Percentiles rank a stretch among this genome's conserved stretches.
Evolutionary conservation across 2,888 invertebrate species (phyloP).

Genomic region (Muschampia plurimacula): DNA sequence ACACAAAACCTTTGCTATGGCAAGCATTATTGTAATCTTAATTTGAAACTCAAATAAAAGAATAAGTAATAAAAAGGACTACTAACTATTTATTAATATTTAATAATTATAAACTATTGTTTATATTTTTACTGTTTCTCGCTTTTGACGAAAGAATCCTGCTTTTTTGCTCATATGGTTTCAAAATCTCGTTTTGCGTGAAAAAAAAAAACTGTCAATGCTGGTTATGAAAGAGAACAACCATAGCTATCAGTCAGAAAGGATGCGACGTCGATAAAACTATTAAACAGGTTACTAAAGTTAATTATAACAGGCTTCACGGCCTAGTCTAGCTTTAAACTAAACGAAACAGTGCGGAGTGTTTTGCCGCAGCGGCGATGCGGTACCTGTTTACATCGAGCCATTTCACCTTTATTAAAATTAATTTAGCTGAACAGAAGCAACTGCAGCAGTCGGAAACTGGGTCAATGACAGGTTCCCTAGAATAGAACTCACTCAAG

Average conservation of each 20-base stretch:
- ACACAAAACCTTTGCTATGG: too few relatives aligned
- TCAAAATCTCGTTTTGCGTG: too few relatives aligned
- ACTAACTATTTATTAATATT: too few relatives aligned
- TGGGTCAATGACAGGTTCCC: slow-evolving; percentile 80
- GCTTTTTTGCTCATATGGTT: too few relatives aligned
- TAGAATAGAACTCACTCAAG: slow-evolving; percentile 79
- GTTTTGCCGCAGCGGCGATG: slow-evolving; percentile 38
- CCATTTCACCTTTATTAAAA: slow-evolving; percentile 70
- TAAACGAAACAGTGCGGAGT: slow-evolving; percentile 5
- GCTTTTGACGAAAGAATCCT: too few relatives aligned
- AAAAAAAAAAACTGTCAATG: too few relatives aligned
- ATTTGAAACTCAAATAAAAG: too few relatives aligned
- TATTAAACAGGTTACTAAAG: slow-evolving; percentile 6
- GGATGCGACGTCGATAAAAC: slow-evolving; percentile 12
- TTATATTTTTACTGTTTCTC: too few relatives aligned
- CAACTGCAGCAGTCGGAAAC: slow-evolving; percentile 51
- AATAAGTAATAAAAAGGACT: too few relatives aligned
- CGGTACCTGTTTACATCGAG: slow-evolving; percentile 41
- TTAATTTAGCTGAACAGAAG: slow-evolving; percentile 62
- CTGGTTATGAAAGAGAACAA: neutral
- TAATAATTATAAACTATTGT: too few relatives aligned
- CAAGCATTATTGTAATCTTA: too few relatives aligned
- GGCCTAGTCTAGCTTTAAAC: neutral
- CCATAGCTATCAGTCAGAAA: neutral
- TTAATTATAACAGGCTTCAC: slow-evolving; percentile 9